These are phyloP conservation scores for Cephus runcator DNA, from an alignment of 2,888 invertebrate genomes.

Conservation along the genomic window DNA sequence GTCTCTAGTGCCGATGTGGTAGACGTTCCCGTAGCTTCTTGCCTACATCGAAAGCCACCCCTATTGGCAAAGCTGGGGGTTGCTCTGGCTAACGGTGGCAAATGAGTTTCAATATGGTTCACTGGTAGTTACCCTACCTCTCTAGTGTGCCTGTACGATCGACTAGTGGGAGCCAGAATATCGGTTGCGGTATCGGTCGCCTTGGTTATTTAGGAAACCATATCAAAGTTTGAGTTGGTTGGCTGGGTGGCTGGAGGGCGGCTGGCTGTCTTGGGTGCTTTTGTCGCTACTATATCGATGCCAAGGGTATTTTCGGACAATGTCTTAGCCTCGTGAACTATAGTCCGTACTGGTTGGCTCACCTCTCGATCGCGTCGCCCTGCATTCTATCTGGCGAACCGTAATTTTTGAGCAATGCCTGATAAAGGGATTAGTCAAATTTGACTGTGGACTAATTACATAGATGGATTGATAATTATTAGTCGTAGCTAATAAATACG, in stretches of 20 bases:
- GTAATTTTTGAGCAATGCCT: neutral
- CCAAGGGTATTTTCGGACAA: neutral
- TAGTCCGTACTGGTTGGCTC: neutral
- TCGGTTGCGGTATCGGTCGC: constrained; percentile 56
- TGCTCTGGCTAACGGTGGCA: neutral
- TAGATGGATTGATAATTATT: neutral
- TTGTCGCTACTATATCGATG: neutral
- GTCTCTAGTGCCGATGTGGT: too few species aligned
- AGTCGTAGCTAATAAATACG: neutral
- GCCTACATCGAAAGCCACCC: neutral
- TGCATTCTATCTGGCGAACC: neutral
- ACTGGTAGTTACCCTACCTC: constrained; percentile 55
- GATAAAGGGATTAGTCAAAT: neutral
- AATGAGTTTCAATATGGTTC: constrained; percentile 56
- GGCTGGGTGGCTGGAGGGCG: constrained; percentile 18
- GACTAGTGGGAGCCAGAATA: constrained; percentile 37
- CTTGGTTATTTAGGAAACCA: constrained; percentile 62
- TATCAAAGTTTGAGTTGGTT: constrained; percentile 60
- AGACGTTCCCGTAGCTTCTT: too few species aligned
- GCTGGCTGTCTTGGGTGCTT: neutral
- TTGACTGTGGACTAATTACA: neutral
- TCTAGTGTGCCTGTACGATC: constrained; percentile 41
- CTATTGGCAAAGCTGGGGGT: neutral
- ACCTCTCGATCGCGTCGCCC: neutral
- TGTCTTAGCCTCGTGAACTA: neutral